Conservation (phyloP, 2,113 vertebrate species). For the Tichodroma muraria region DNA sequence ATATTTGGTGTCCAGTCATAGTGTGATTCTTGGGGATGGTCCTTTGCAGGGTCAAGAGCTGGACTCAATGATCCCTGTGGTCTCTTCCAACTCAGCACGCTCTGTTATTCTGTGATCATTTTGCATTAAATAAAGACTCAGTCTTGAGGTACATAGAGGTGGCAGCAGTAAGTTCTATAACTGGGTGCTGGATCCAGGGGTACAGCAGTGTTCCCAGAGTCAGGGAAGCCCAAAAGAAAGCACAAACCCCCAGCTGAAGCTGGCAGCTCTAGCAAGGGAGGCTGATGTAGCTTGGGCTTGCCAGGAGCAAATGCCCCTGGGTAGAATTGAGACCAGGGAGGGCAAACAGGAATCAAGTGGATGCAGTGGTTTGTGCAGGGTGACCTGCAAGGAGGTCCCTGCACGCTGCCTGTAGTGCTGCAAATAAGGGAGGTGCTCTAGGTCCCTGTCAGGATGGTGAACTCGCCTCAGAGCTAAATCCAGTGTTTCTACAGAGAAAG, state of each 20-base stretch:
- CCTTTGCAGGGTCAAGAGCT: too few species aligned
- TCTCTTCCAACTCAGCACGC: not conserved
- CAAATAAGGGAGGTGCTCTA: not conserved
- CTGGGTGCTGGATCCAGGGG: accelerated
- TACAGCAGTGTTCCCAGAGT: accelerated
- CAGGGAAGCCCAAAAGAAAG: accelerated
- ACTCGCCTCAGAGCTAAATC: not conserved
- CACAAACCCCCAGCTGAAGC: too few species aligned
- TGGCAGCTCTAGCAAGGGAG: not conserved
- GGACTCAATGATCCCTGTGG: not conserved
- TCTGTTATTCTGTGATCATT: not conserved
- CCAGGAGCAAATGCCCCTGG: accelerated
- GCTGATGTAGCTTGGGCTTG: accelerated
- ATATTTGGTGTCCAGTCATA: not conserved
- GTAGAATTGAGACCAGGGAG: accelerated
- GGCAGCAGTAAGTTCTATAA: accelerated
- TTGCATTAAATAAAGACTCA: not conserved
- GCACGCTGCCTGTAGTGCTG: too few species aligned
- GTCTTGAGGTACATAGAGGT: accelerated
- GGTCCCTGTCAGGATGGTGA: not conserved
- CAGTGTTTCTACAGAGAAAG: not conserved
- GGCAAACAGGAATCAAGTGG: not conserved
- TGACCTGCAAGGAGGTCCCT: accelerated
- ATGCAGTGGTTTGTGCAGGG: accelerated
- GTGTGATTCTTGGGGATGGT: not conserved